phyloP scores from a whole-genome alignment of 2,797 vertebrate species.

The Limnodromus scolopaceus region DNA sequence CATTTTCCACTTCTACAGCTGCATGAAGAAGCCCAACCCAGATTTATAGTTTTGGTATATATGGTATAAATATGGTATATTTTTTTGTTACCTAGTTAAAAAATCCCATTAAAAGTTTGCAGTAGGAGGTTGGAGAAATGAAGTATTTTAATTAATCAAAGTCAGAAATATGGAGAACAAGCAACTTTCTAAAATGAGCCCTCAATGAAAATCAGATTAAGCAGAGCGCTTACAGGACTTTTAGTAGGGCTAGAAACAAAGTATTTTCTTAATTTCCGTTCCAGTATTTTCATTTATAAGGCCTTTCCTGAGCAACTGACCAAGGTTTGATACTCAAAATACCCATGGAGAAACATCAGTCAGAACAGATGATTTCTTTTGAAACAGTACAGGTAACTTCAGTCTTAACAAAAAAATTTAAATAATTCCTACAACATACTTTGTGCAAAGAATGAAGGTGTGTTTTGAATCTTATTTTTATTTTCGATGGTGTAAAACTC shows the following conservation, averaged over 20 bases:
- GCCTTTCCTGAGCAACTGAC: neutral
- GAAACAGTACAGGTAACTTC: neutral
- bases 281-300: neutral
- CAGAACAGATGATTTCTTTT: neutral
- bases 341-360: neutral
- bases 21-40: neutral
- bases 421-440: neutral
- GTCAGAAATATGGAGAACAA: neutral
- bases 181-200: neutral
- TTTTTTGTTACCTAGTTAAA: neutral
- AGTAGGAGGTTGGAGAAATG: neutral
- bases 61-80: neutral
- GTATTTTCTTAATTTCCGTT: neutral
- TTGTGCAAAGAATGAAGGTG: neutral
- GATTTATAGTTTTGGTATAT: neutral
- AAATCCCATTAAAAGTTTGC: neutral
- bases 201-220: neutral
- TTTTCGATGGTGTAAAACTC: neutral
- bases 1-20: neutral
- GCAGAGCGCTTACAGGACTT: neutral
- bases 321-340: neutral
- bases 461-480: neutral
- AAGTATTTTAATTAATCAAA: neutral
- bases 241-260: neutral
- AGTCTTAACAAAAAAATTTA: neutral